phyloP scores from a whole-genome alignment of 2,888 invertebrate species.

The Entomobrya multifasciata region DNA sequence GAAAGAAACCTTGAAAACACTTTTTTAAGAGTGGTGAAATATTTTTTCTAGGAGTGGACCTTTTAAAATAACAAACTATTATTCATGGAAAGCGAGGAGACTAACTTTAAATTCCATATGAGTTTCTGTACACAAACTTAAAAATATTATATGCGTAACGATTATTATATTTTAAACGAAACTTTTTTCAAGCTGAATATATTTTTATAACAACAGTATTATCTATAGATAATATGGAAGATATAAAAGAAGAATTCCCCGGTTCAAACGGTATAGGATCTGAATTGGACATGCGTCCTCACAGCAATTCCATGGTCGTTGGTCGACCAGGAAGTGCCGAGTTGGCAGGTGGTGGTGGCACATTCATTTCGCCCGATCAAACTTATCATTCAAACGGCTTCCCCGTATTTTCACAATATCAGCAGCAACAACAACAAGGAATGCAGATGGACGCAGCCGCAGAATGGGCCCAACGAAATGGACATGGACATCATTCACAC shows the following conservation, averaged over 20 bases:
- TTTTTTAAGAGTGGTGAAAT: neutral
- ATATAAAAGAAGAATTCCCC: slow-evolving; percentile 62
- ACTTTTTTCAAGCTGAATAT: neutral
- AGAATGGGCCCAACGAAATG: slow-evolving; percentile 69
- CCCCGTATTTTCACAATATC: slow-evolving; percentile 55
- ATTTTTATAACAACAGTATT: neutral
- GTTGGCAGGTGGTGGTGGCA: slow-evolving; percentile 43
- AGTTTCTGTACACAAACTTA: neutral
- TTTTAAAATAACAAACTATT: neutral
- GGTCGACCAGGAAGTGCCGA: slow-evolving; percentile 62
- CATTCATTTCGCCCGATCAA: slow-evolving; percentile 12
- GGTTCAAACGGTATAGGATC: slow-evolving; percentile 60
- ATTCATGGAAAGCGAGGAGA: neutral
- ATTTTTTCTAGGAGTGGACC: neutral
- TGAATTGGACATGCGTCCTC: slow-evolving; percentile 58
- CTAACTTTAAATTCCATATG: neutral
- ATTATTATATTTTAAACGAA: neutral
- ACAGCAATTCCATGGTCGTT: slow-evolving; percentile 55
- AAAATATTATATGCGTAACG: neutral
- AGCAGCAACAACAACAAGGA: slow-evolving; percentile 60
- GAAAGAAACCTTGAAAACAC: slow-evolving; percentile 5
- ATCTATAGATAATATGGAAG: slow-evolving; percentile 42
- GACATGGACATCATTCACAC: slow-evolving; percentile 56
- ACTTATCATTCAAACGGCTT: slow-evolving; percentile 64
- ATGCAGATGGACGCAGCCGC: slow-evolving; percentile 52